phyloP scores from a whole-genome alignment of 1,140 invertebrate genomes.

The Anastrepha obliqua region DNA sequence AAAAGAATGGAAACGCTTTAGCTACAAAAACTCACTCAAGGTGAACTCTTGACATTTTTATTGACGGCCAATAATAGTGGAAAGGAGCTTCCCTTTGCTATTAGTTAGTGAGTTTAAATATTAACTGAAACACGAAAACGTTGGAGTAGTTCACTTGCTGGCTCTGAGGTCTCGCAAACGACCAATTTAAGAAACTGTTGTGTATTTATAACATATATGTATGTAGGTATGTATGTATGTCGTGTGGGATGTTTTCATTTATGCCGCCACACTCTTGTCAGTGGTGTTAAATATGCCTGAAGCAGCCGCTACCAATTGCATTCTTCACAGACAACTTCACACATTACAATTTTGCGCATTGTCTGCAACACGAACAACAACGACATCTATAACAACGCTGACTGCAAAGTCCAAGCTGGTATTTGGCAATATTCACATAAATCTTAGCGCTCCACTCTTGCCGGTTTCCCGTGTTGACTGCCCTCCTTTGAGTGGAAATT shows the following conservation, averaged over 20 bases:
- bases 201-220: not conserved
- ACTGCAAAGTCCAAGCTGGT: not conserved
- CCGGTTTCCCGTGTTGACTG: not conserved
- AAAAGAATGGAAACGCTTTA: not conserved
- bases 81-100: not conserved
- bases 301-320: slow-evolving; percentile 48
- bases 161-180: not conserved
- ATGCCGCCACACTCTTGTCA: not conserved
- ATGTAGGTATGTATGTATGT: not conserved
- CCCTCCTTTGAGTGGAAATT: slow-evolving; percentile 8
- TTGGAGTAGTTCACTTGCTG: not conserved
- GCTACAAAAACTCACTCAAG: not conserved
- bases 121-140: slow-evolving; percentile 41
- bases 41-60: slow-evolving; percentile 71
- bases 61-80: slow-evolving; percentile 63
- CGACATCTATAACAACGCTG: not conserved
- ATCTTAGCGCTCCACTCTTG: slow-evolving; percentile 19
- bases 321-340: slow-evolving; percentile 50
- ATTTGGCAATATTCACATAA: slow-evolving; percentile 50
- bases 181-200: not conserved
- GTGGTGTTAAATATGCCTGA: slow-evolving; percentile 22
- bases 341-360: slow-evolving; percentile 32
- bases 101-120: slow-evolving; percentile 9
- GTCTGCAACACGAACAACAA: slow-evolving; percentile 1
- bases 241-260: not conserved